These are phyloP conservation scores for Cerceris rybyensis DNA, from an alignment of 2,888 invertebrate genomes.

Conservation along the genomic window DNA sequence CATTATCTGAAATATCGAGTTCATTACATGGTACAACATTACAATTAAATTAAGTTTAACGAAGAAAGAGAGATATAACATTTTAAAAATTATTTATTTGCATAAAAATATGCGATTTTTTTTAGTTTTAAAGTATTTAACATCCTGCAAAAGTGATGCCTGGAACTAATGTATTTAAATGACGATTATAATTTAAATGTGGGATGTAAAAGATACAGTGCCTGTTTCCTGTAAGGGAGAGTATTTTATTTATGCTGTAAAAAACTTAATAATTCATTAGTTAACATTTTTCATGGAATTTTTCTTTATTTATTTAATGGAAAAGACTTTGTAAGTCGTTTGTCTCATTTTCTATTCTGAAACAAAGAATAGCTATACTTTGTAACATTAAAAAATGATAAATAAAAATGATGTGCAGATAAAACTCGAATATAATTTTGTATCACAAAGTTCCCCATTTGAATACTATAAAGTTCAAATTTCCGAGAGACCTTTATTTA, in stretches of 20 bases:
- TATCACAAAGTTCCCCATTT: slow-evolving; percentile 4
- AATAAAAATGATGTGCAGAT: slow-evolving; percentile 33
- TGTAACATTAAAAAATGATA: slow-evolving; percentile 1
- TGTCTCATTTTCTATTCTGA: slow-evolving; percentile 5
- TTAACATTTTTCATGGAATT: slow-evolving; percentile 9
- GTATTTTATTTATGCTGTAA: slow-evolving; percentile 1
- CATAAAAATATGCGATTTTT: too few species aligned
- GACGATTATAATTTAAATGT: slow-evolving; percentile 10
- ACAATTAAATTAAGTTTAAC: slow-evolving; percentile 42
- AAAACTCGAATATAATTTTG: slow-evolving; percentile 24
- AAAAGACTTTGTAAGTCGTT: slow-evolving; percentile 29
- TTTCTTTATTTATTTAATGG: slow-evolving; percentile 40
- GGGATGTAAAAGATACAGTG: slow-evolving; percentile 2
- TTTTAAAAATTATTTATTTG: slow-evolving; percentile 45
- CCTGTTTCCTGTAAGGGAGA: slow-evolving; percentile 9
- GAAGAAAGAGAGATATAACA: slow-evolving; percentile 14
- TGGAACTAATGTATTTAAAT: background rate
- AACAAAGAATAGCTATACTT: slow-evolving; percentile 19
- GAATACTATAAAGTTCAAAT: background rate
- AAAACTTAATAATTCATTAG: slow-evolving; percentile 1
- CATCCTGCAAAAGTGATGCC: slow-evolving; percentile 9
- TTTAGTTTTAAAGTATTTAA: too few species aligned
- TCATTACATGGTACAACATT: slow-evolving; percentile 54
- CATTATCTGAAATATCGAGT: slow-evolving; percentile 34
- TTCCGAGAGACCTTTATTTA: slow-evolving; percentile 31